Base-by-base conservation (phyloP, 1,140 invertebrate species). In the Hypothenemus hampei region DNA sequence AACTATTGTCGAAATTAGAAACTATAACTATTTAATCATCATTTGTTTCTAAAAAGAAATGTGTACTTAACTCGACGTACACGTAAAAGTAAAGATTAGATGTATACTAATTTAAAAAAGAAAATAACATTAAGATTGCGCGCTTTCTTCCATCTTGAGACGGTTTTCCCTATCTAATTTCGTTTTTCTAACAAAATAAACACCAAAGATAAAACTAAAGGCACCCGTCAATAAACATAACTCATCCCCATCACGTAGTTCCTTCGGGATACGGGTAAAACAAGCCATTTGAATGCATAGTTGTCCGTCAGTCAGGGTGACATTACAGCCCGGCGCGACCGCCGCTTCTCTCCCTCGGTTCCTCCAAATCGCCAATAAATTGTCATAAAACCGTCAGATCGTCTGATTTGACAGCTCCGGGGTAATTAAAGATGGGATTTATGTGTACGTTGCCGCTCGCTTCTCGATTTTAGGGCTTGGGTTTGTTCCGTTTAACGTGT, bases 321-420 rank as follows among this genome's bases (percentile, higher is more conserved):
- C 77, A 78, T 78, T 78, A 76, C 70, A 64, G 69, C 67, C 60
- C 63, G 61, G 63, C 64, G 62, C 70, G 75, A 72, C 72, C 73
- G 72, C 47, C 61, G 76, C 75, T 77, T 77, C 77, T 65, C 68
- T 69, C 67, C 68, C 56, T 61, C 41, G 26, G 47, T 58, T 61
- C 50, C 65, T 69, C 63, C 65, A 67, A 66, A 65, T 76, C 76
- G 71, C 76, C 74, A 75, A 78, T 81, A 81, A 81, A 81, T 81
- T 78, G 79, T 81, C 79, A 81, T 81, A 80, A 81, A 81, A 80
- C 77, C 79, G 79, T 80, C 79, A 78, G 72, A 77, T 77, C 77
- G 75, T 75, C 77, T 78, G 78, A 79, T 79, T 78, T 80, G 78
- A 80, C 78, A 78, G 77, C 68, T 72, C 76, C 72, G 75, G 74